Evolutionary conservation across 1,140 invertebrate species (phyloP), one percentile per base, ranked within the genome.

Genomic region (Drosophila subobscura): DNA sequence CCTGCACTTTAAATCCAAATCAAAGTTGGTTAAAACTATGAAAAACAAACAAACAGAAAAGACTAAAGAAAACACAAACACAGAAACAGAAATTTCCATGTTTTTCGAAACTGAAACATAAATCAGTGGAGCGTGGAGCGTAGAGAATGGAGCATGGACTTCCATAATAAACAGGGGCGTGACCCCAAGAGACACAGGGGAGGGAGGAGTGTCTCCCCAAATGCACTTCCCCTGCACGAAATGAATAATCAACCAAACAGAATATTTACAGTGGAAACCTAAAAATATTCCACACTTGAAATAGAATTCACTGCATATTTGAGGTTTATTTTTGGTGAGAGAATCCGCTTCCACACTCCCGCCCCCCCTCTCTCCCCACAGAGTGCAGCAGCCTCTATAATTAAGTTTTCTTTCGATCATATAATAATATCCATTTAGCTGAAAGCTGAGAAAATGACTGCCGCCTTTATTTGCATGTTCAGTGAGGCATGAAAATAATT

Each of bases 401-500:
- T 86, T 77, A 61, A 77, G 81, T 86, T 84, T 72, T 84, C 66
- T 79, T 79, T 79, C 14, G 59, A 71, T 66, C 59, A 71, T 71
- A 73, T 85, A 77, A 85, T 77, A 85, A 77, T 37, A 37, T 37
- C 33, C 77, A 77, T 85, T 85, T 77, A 74, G 55, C 72, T 12
- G 33, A 12, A 47, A 80, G 65, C 45, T 20, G 29, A 63, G 56
- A 37, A 12, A 37, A 4, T 12, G 16, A 20, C 16, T 20, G 4
- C 33, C 33, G 33, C 33, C 33, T 50, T 57, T 86, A 81, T 85
- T 86, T 75, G 25, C 66, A 23, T 40, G 77, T 54, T 57, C 83
- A 75, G 25, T 88, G 77, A 86, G 65, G 60, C 81, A 77, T 88
- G 83, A 72, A 88, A 88, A 77, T 85, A 74, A 68, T 65, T 51